Evolutionary conservation across 2,888 invertebrate genomes (phyloP), one percentile per base, ranked within the genome.

Genomic region (Metacarcinus magister): DNA sequence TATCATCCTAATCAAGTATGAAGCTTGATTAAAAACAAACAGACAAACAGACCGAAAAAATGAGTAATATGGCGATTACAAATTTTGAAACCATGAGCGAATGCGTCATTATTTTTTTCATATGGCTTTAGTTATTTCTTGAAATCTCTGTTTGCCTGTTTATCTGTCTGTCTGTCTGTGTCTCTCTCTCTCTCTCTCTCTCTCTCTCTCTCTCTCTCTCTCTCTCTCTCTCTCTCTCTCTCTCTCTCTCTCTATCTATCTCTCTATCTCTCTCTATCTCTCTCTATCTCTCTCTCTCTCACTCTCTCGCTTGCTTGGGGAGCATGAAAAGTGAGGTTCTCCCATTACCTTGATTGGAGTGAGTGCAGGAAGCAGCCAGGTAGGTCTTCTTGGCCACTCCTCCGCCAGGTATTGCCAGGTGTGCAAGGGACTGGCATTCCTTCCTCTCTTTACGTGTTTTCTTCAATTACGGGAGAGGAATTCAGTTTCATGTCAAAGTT

Each of bases 341-440:
- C 23, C 67, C 67, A 67, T 67, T 67, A 67, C 67, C 67, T 67
- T 67, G 67, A 67, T 67, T 67, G 67, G 67, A 67, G 67, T 67
- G 67, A 19, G n/a, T 19, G 67, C n/a, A 67, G 67, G 67, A 67
- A n/a, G 67, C 67, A 8, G 67, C n/a, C 67, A n/a, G 67, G 67
- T n/a, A n/a, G 67, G 67, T 67, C 67, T 67, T 67, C 67, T 23
- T 16, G 67, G n/a, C 67, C n/a, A 19, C 67, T 67, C 67, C 67
- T 67, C n/a, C 67, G 67, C 67, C 67, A 67, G 67, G n/a, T 67
- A 67, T 19, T 67, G 67, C 67, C 67, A 67, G 67, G 67, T 67
- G n/a, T 67, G 67, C 67, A 19, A 67, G 54, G 54, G 67, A 10
- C 10, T 23, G 67, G n/a, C 67, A n/a, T n/a, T n/a, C 67, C 67